These are phyloP conservation scores for Scolopax rusticola DNA, from an alignment of 2,797 vertebrate species.

Conservation along the genomic window DNA sequence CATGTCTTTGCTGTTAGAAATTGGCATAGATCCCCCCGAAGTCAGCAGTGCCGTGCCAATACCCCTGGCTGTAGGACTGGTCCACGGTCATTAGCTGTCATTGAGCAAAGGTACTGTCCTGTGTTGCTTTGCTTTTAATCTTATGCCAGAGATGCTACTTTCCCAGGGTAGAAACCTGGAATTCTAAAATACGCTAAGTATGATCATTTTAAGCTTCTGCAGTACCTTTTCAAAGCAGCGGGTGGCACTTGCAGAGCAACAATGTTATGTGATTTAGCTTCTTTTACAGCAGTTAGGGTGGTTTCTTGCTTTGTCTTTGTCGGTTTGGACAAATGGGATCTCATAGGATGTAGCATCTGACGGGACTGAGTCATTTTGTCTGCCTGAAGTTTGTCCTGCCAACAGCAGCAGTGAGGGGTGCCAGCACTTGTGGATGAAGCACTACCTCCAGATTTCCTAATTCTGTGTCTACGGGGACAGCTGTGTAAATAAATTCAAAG, in stretches of 20 bases:
- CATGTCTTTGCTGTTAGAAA: neutral
- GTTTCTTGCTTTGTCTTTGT: neutral
- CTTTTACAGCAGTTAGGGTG: neutral
- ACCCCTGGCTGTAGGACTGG: neutral
- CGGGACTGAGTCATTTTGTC: neutral
- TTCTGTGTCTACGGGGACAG: neutral
- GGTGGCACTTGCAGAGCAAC: conserved; percentile 73
- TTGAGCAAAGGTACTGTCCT: neutral
- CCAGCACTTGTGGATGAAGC: neutral
- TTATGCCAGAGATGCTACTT: neutral
- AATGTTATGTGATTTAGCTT: neutral
- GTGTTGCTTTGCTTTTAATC: neutral
- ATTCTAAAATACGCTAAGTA: neutral
- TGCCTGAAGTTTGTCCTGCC: neutral
- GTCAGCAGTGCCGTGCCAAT: neutral
- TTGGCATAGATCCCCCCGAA: neutral
- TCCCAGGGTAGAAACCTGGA: neutral
- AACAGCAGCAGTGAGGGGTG: neutral
- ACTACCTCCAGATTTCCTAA: neutral
- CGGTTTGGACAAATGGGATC: neutral
- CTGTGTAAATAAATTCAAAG: neutral
- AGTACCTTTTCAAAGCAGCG: conserved; percentile 57
- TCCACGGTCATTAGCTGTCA: neutral
- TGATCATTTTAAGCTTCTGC: neutral
- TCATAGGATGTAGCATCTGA: neutral